A percentile compares a stretch with the other conserved stretches of the same genome.
Evolutionary conservation across 1,140 invertebrate genomes (phyloP).

Genomic region (Calephelis nemesis): DNA sequence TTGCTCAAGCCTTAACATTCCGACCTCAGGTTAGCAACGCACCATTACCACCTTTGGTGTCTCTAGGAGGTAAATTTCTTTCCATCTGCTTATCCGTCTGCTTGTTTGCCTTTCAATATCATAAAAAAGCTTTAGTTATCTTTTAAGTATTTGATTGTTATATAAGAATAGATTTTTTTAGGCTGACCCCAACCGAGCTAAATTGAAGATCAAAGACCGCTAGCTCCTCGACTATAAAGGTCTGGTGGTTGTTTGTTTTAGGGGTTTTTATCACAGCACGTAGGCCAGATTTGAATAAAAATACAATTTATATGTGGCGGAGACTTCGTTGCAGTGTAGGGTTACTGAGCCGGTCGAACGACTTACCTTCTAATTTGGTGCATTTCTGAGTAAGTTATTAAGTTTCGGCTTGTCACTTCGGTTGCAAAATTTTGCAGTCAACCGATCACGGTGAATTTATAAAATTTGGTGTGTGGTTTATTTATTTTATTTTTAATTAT

Average conservation of each 20-base stretch:
- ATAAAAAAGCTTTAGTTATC: too few relatives aligned
- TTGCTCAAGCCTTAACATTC: too few relatives aligned
- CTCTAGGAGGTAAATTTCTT: too few relatives aligned
- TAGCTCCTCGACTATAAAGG: constrained; percentile 32
- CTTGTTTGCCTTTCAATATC: too few relatives aligned
- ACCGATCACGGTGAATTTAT: constrained; percentile 12
- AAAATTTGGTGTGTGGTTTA: neutral
- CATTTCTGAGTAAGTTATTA: constrained; percentile 79
- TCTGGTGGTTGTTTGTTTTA: constrained; percentile 66
- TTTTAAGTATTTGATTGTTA: too few relatives aligned
- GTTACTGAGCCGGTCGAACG: constrained; percentile 69
- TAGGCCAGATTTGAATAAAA: constrained; percentile 77
- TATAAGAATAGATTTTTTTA: too few relatives aligned
- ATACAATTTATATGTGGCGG: constrained; percentile 77
- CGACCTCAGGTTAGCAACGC: too few relatives aligned
- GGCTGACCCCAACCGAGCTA: too few relatives aligned
- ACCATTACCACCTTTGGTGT: too few relatives aligned
- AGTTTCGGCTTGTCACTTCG: constrained; percentile 75
- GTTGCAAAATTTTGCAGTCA: constrained; percentile 71
- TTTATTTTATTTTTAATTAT: neutral
- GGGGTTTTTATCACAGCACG: constrained; percentile 69
- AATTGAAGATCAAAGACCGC: constrained; percentile 32
- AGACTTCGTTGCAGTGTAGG: constrained; percentile 65
- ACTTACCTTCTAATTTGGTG: constrained; percentile 72
- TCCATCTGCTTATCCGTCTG: too few relatives aligned